These are phyloP conservation scores for Excalfactoria chinensis DNA, from an alignment of 2,113 vertebrate species.

Conservation along the genomic window DNA sequence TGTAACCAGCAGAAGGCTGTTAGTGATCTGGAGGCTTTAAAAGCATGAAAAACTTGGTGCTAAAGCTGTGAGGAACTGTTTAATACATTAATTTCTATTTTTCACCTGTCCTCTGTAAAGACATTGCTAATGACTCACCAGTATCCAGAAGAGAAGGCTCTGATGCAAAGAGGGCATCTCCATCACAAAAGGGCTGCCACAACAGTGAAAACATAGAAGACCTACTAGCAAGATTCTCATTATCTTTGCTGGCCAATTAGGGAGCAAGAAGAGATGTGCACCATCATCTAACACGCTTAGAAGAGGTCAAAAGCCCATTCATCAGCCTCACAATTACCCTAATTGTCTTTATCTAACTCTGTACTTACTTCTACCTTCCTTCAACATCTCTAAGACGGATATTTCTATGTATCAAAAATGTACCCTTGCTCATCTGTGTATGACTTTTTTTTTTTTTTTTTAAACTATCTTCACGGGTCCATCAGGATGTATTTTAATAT, in stretches of 20 bases:
- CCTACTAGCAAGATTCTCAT: background rate
- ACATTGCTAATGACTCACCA: background rate
- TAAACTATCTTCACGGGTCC: background rate
- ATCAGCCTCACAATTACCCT: background rate
- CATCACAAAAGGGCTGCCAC: rapidly evolving
- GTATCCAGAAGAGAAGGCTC: background rate
- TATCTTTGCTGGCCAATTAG: background rate
- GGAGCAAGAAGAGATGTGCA: background rate
- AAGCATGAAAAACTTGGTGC: background rate
- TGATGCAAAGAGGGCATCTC: background rate
- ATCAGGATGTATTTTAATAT: background rate
- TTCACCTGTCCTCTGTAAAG: background rate
- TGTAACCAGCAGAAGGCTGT: background rate
- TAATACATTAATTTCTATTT: background rate
- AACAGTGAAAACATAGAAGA: background rate
- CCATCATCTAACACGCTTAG: background rate
- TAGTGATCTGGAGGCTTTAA: background rate
- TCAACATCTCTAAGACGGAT: background rate
- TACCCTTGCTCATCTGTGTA: background rate
- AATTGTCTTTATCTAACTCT: background rate
- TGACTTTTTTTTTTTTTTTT: background rate
- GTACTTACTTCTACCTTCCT: background rate
- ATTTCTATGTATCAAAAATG: rapidly evolving
- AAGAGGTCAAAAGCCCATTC: background rate
- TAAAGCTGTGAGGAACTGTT: background rate